A percentile compares a stretch with the other conserved stretches of the same genome.
Evolutionary conservation across 1,140 invertebrate species (phyloP).

Genomic region (Drosophila athabasca): DNA sequence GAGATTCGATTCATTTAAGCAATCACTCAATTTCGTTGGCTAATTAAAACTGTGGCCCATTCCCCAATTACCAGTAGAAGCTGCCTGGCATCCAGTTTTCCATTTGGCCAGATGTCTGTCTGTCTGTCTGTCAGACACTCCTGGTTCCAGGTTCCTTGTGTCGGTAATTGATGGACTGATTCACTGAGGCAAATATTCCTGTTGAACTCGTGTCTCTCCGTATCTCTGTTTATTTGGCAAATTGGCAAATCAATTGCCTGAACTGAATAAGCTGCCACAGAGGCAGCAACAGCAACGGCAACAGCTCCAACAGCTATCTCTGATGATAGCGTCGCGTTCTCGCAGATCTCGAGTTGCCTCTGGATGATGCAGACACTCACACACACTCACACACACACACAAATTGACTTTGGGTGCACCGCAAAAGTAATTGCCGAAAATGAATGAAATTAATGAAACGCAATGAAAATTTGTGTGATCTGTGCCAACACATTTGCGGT

Average conservation of each 20-base stretch:
- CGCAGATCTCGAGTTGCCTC: not conserved
- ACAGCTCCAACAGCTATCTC: slow-evolving; percentile 4
- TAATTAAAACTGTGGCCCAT: slow-evolving; percentile 42
- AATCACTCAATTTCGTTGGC: slow-evolving; percentile 30
- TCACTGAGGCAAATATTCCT: slow-evolving; percentile 49
- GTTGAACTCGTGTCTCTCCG: slow-evolving; percentile 17
- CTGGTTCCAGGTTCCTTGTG: slow-evolving; percentile 8
- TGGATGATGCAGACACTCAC: too few relatives aligned
- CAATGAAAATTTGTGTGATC: slow-evolving; percentile 47
- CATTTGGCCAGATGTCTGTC: slow-evolving; percentile 23
- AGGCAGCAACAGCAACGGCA: slow-evolving; percentile 14
- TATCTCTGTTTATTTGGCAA: slow-evolving; percentile 56
- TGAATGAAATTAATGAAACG: slow-evolving; percentile 61
- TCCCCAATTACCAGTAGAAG: slow-evolving; percentile 31
- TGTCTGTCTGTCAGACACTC: not conserved
- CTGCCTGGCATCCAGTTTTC: slow-evolving; percentile 32
- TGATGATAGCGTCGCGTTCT: slow-evolving; percentile 9
- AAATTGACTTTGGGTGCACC: slow-evolving; percentile 12
- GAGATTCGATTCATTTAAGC: slow-evolving; percentile 32
- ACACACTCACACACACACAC: too few relatives aligned
- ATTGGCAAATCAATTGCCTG: slow-evolving; percentile 72
- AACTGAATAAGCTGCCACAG: slow-evolving; percentile 43
- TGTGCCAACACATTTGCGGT: slow-evolving; percentile 50
- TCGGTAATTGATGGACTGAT: slow-evolving; percentile 36
- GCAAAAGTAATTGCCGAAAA: slow-evolving; percentile 57